A percentile compares a stretch with the other conserved stretches of the same genome.
Evolutionary conservation across 1,140 invertebrate genomes (phyloP).

Genomic region (Agraylea sexmaculata): DNA sequence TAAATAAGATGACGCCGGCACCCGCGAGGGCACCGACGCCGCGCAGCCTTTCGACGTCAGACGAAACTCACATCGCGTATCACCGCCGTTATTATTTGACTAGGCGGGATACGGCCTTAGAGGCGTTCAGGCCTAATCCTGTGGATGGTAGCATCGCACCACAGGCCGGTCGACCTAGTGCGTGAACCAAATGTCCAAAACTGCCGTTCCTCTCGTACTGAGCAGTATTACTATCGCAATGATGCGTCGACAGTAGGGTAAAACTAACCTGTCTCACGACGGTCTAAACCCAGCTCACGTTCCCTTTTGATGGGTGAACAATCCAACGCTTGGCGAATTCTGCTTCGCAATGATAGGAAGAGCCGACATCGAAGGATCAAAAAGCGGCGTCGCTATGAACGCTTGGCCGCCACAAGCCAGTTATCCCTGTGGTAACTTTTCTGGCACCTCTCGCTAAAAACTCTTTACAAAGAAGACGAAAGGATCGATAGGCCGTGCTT

Average conservation of each 20-base stretch:
- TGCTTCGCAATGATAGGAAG: constrained; percentile 68
- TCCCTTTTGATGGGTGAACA: constrained; percentile 59
- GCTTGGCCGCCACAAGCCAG: constrained; percentile 62
- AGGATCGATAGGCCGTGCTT: constrained; percentile 59
- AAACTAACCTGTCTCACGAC: constrained; percentile 74
- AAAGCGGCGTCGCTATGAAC: constrained; percentile 62
- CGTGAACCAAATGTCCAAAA: constrained; percentile 68
- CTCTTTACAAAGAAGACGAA: constrained; percentile 46
- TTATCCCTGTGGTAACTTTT: constrained; percentile 67
- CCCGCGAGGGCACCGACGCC: too few relatives aligned
- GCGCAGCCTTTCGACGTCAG: too few relatives aligned
- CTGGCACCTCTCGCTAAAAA: constrained; percentile 57
- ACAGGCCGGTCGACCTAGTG: constrained; percentile 25
- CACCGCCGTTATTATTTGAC: constrained; percentile 28
- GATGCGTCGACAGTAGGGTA: constrained; percentile 46
- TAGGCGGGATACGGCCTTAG: constrained; percentile 52
- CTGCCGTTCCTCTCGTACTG: constrained; percentile 66
- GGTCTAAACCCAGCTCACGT: constrained; percentile 70
- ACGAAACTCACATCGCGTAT: constrained; percentile 28
- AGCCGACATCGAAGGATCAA: constrained; percentile 66
- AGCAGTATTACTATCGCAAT: constrained; percentile 50
- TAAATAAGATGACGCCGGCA: too few relatives aligned
- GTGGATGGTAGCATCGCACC: constrained; percentile 47
- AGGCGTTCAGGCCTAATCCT: constrained; percentile 63
- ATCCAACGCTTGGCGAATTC: too few relatives aligned